These are phyloP conservation scores for Aphyosemion australe DNA, from an alignment of 2,113 vertebrate genomes.

Conservation along the genomic window DNA sequence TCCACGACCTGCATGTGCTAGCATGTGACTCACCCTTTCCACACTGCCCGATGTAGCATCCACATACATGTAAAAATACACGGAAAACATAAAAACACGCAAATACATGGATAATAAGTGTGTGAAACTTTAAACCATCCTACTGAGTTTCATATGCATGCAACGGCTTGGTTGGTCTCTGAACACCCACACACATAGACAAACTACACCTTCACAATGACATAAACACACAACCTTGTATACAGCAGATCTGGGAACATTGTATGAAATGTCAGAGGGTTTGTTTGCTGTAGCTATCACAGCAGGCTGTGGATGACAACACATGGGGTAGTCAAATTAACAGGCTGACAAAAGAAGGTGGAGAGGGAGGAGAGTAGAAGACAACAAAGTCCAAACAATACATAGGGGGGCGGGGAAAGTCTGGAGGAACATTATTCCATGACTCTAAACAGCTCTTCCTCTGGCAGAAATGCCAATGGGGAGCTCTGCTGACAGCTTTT, in stretches of 20 bases:
- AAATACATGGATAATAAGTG: neutral
- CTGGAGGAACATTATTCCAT: conserved; percentile 43
- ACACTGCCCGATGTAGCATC: neutral
- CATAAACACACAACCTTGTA: neutral
- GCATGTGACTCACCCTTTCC: conserved; percentile 6
- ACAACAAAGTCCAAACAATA: conserved; percentile 54
- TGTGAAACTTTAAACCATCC: conserved; percentile 6
- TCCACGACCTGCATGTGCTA: conserved; percentile 22
- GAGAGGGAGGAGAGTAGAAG: conserved; percentile 31
- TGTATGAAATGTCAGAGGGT: conserved; percentile 23
- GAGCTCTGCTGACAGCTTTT: conserved; percentile 43
- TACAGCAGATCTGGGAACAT: conserved; percentile 1
- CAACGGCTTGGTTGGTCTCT: neutral
- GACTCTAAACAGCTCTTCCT: conserved; percentile 39
- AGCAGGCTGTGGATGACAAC: conserved; percentile 36
- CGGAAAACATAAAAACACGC: neutral
- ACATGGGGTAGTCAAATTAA: conserved; percentile 62
- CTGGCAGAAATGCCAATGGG: conserved; percentile 40
- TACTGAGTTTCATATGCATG: neutral
- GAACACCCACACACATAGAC: neutral
- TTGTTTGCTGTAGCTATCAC: conserved; percentile 55
- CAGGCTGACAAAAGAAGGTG: conserved; percentile 38
- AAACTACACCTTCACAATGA: conserved; percentile 1
- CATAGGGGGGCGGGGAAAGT: conserved; percentile 28
- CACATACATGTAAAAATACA: conserved; percentile 3